Evolutionary conservation across 2,113 vertebrate species (phyloP).

Genomic region (Maccullochella peelii): DNA sequence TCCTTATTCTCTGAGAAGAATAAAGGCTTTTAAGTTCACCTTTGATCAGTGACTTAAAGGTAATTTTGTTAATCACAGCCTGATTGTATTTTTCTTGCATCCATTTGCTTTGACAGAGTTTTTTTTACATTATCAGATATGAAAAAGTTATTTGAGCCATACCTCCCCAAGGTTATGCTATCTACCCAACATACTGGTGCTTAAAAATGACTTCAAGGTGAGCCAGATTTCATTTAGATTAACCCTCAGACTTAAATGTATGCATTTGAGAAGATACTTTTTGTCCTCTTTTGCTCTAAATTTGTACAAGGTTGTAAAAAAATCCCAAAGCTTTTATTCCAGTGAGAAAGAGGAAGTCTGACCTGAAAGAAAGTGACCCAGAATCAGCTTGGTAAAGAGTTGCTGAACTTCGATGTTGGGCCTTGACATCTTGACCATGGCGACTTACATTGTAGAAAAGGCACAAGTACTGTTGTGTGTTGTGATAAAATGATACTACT

Average conservation of each 20-base stretch:
- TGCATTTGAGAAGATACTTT: conserved; percentile 26
- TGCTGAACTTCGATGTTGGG: background rate
- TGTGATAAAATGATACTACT: background rate
- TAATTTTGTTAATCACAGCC: conserved; percentile 66
- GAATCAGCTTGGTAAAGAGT: background rate
- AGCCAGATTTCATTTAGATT: conserved; percentile 83
- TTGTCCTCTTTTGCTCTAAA: conserved; percentile 24
- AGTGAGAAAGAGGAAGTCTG: background rate
- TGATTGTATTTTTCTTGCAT: conserved; percentile 46
- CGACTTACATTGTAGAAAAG: background rate
- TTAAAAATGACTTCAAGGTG: conserved; percentile 63
- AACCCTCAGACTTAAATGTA: conserved; percentile 46
- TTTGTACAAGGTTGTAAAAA: conserved; percentile 22
- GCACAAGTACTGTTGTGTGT: background rate
- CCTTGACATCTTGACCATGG: background rate
- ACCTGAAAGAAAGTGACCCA: background rate
- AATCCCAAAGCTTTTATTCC: conserved; percentile 21
- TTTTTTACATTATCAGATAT: conserved; percentile 67
- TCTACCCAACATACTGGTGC: conserved; percentile 36
- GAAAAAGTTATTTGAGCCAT: conserved; percentile 51
- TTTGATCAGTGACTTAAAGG: conserved; percentile 28
- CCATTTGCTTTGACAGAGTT: conserved; percentile 49
- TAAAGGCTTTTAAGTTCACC: conserved; percentile 25
- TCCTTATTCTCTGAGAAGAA: background rate
- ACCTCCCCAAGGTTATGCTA: conserved; percentile 57